Conservation (phyloP, 2,888 invertebrate genomes). For the Eilema sororculum region DNA sequence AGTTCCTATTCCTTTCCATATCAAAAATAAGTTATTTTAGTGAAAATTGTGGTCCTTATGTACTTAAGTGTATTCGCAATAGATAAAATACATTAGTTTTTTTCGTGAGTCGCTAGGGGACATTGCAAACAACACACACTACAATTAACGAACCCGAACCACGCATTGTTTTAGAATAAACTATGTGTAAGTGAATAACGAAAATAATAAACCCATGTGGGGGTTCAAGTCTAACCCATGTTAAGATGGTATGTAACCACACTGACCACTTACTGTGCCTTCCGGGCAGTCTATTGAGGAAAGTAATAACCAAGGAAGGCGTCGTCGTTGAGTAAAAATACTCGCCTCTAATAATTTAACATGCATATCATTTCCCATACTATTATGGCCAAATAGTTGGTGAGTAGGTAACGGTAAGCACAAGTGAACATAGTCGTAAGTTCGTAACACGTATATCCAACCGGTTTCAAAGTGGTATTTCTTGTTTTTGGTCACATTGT, state of each 20-base stretch:
- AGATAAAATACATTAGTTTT: background rate
- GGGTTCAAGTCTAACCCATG: background rate
- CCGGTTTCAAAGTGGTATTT: constrained; percentile 45
- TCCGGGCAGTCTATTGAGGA: constrained; percentile 1
- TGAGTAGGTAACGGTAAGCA: constrained; percentile 40
- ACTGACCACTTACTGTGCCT: background rate
- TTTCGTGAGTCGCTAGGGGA: background rate
- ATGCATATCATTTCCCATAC: constrained; percentile 36
- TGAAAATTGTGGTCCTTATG: background rate
- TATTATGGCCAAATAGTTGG: constrained; percentile 42
- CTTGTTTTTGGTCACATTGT: constrained; percentile 48
- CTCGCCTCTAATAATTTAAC: constrained; percentile 34
- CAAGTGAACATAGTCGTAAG: constrained; percentile 44
- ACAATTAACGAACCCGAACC: background rate
- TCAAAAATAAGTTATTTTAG: background rate
- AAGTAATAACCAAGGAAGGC: constrained; percentile 3
- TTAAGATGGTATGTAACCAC: background rate
- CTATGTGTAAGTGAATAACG: background rate
- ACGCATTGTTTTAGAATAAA: background rate
- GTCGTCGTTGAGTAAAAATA: constrained; percentile 11
- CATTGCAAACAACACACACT: background rate
- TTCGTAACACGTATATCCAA: constrained; percentile 31
- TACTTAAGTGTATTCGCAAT: background rate
- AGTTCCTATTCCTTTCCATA: background rate
- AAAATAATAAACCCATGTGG: background rate